Evolutionary conservation across 2,888 invertebrate genomes (phyloP), one percentile per base, ranked within the genome.

Genomic region (Callinectes sapidus): DNA sequence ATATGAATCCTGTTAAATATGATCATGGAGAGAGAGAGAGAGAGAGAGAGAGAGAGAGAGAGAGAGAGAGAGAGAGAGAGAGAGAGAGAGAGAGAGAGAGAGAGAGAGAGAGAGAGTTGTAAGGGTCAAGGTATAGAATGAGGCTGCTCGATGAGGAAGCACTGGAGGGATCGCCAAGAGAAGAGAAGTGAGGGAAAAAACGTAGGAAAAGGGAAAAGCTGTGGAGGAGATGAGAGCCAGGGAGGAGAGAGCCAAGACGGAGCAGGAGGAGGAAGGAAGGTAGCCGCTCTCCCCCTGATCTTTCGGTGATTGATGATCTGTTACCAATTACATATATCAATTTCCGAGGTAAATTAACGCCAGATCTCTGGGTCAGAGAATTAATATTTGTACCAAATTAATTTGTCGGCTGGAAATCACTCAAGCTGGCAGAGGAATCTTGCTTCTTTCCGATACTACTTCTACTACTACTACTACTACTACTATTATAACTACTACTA

Each of bases 301-400:
- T 48, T 32, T 13, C 35, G 18, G 85, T 90, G 90, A 90, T 90
- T 90, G 90, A 90, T 90, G 90, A 90, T 54, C 28, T 16, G 48
- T 86, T 85, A 90, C 55, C 90, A 90, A 85, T 90, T 90, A 90
- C 90, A 42, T 85, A 85, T 85, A 90, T 90, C 90, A 90, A 90
- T 90, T 90, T 90, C 61, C 85, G 90, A 85, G 85, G 54, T 81
- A 86, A 90, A 85, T 81, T 90, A 90, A 85, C 55, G 90, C 85
- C 85, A 32, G 55, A 28, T n/a, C 54, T 35, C 14, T 35, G 13
- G 71, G 71, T n/a, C 42, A 13, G 18, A 39, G 81, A 48, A 90
- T 42, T 48, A 77, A 54, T 42, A 81, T 77, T 90, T 77, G 48
- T n/a, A 16, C 35, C 1, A 35, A n/a, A 81, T 81, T 18, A 81